Conservation (phyloP, 2,797 vertebrate species). For the Antennarius maculatus region DNA sequence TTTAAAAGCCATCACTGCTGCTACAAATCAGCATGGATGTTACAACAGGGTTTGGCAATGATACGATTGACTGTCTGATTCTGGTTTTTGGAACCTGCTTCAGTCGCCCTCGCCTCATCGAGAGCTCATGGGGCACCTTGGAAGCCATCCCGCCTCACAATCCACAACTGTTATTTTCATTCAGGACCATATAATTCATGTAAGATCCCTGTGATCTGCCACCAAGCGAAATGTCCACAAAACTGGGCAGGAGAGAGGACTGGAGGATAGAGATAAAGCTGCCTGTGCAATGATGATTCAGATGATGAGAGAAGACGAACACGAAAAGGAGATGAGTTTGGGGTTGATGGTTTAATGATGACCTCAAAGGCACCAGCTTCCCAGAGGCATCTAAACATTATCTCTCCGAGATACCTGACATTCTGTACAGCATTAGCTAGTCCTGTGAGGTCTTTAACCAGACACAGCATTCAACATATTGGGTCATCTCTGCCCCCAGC, state of each 20-base stretch:
- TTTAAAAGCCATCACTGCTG: constrained; percentile 61
- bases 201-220: constrained; percentile 30
- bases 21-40: constrained; percentile 17
- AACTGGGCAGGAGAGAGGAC: constrained; percentile 45
- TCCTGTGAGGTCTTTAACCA: neutral
- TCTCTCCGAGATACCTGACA: constrained; percentile 1
- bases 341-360: constrained; percentile 41
- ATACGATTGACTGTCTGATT: constrained; percentile 20
- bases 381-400: neutral
- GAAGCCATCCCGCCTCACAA: constrained; percentile 39
- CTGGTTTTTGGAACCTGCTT: constrained; percentile 21
- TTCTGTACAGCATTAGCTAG: neutral
- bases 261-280: constrained; percentile 72
- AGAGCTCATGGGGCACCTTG: constrained; percentile 26
- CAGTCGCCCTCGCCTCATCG: constrained; percentile 13
- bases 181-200: constrained; percentile 54
- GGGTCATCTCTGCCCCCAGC: too few species aligned
- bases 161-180: constrained; percentile 42
- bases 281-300: constrained; percentile 29
- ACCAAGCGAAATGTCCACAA: constrained; percentile 31
- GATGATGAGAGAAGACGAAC: constrained; percentile 47
- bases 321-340: constrained; percentile 12
- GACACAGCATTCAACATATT: too few species aligned
- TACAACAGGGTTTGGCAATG: neutral
- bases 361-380: constrained; percentile 36